A percentile compares a stretch with the other conserved stretches of the same genome.
Evolutionary conservation across 2,113 vertebrate genomes (phyloP).

Genomic region (Upupa epops): DNA sequence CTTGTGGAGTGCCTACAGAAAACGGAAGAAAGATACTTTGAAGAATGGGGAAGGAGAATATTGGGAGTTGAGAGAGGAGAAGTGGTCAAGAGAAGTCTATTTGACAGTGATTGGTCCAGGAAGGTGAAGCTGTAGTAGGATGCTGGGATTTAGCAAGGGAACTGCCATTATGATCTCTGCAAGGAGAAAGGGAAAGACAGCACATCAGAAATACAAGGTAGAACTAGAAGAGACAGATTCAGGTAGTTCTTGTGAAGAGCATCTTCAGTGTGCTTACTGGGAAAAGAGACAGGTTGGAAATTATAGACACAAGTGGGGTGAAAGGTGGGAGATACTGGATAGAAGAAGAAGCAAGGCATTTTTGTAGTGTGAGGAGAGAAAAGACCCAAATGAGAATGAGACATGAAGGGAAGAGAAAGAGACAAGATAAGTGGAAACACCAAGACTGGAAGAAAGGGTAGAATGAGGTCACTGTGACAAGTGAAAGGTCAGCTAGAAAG

Average conservation of each 20-base stretch:
- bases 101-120: background rate
- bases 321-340: background rate
- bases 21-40: background rate
- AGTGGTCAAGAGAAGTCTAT: background rate
- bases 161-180: background rate
- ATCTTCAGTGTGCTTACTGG: background rate
- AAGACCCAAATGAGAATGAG: background rate
- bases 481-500: constrained; percentile 15
- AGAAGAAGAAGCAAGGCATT: background rate
- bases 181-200: background rate
- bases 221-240: background rate
- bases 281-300: background rate
- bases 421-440: constrained; percentile 1
- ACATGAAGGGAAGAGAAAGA: constrained; percentile 17
- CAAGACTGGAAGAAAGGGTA: background rate
- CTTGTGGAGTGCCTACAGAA: background rate
- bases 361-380: background rate
- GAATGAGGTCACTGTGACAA: constrained; percentile 23
- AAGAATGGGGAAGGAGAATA: background rate
- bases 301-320: background rate
- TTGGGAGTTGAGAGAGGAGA: background rate
- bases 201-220: background rate
- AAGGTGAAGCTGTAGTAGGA: background rate
- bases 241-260: background rate
- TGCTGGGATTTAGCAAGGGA: background rate